Percentiles rank a stretch among this genome's conserved stretches.
These are phyloP conservation scores for Percopsis omiscomaycus DNA, from an alignment of 2,797 vertebrate species.

Conservation along the genomic window DNA sequence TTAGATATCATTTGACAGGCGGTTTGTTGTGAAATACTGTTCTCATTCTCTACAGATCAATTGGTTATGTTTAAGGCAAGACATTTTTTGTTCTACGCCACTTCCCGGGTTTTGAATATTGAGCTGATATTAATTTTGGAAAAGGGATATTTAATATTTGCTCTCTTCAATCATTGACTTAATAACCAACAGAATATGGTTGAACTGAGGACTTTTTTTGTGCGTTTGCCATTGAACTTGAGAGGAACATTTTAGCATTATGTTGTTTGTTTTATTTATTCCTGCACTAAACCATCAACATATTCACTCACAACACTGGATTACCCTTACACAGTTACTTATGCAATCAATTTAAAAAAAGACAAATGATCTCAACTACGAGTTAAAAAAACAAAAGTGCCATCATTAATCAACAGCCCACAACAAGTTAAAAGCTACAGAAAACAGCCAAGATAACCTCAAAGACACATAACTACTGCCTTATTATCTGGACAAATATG, in stretches of 20 bases:
- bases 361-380: slow-evolving; percentile 2
- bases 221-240: background rate
- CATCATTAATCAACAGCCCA: background rate
- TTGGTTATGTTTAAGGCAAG: slow-evolving; percentile 4
- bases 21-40: slow-evolving; percentile 21
- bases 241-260: too few species aligned
- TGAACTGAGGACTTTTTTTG: background rate
- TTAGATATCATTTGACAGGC: slow-evolving; percentile 37
- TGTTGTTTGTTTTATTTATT: too few species aligned
- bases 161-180: slow-evolving; percentile 52
- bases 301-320: too few species aligned
- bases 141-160: slow-evolving; percentile 10
- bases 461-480: slow-evolving; percentile 11
- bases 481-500: slow-evolving; percentile 10
- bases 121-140: background rate
- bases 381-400: background rate
- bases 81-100: background rate
- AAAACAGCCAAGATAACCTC: slow-evolving; percentile 2
- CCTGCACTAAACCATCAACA: too few species aligned
- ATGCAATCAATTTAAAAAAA: background rate
- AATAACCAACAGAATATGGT: slow-evolving; percentile 26
- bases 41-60: slow-evolving; percentile 25
- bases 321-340: too few species aligned
- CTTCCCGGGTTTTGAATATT: background rate
- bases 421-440: slow-evolving; percentile 3